Base-by-base conservation (phyloP, 2,888 invertebrate genomes). In the Oscheius sp. region DNA sequence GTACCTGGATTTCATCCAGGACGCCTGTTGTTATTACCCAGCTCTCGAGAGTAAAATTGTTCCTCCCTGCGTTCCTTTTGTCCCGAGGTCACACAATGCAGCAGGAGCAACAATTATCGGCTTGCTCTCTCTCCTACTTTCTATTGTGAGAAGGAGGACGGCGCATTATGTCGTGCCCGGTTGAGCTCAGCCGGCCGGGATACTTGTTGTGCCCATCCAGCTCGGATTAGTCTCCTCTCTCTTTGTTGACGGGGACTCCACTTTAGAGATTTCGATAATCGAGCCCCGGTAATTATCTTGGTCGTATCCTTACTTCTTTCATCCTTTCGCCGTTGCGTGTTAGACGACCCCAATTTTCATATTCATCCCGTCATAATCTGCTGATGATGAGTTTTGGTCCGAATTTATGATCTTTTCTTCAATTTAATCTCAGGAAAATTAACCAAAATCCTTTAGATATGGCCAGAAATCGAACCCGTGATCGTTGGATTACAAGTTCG, bases 101-200 rank as follows among this genome's bases (percentile, higher is more conserved):
- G 12, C 29, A 12, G 18, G 41, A 29, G 7, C 21, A 18, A 23
- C 66, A 66, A 66, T 66, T 66, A 66, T 66, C 66, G 61, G 61
- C 61, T 61, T 61, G 45, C 61, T 58, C 58, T 27, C 13, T 13
- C 35, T 27, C 13, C 27, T n/a, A 29, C 27, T 41, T 43, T 66
- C 66, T 66, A 66, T 66, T 66, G 66, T 66, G 66, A 66, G 21
- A 52, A 66, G 66, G 52, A 25, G n/a, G n/a, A n/a, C n/a, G n/a
- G 52, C 66, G 66, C 66, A 66, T 23, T 66, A 66, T 52, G 66
- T 23, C 45, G 43, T 21, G 43, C 61, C 29, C 27, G 35, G 35
- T 35, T 35, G 35, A 35, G 35, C 35, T 35, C 35, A 35, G 35
- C 3, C 5, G 35, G 35, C 35, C 35, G 35, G 35, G 12, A 23